Evolutionary conservation across 2,113 vertebrate genomes (phyloP).

Genomic region (Platanista minor): DNA sequence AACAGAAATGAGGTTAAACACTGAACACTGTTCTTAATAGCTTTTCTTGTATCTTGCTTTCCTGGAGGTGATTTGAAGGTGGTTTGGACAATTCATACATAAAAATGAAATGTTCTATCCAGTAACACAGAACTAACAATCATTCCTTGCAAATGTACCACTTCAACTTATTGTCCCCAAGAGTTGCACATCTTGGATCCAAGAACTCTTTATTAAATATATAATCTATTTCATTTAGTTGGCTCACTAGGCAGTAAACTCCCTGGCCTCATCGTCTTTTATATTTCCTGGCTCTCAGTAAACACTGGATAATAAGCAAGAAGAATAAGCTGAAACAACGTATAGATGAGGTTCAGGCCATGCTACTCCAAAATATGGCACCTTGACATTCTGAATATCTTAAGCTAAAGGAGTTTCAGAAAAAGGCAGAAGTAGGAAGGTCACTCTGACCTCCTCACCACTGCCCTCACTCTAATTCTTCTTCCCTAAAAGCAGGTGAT

Average conservation of each 20-base stretch:
- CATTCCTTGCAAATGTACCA: background rate
- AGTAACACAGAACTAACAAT: background rate
- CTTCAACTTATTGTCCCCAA: background rate
- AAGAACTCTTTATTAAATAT: background rate
- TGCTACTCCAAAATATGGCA: background rate
- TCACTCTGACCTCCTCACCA: background rate
- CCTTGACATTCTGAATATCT: background rate
- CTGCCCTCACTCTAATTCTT: no score
- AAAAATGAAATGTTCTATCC: constrained; percentile 11
- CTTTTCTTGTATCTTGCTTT: background rate
- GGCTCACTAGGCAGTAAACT: background rate
- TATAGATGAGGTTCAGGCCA: background rate
- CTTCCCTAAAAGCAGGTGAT: background rate
- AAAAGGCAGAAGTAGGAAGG: background rate
- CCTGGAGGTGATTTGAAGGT: constrained; percentile 3
- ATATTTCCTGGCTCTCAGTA: background rate
- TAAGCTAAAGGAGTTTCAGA: background rate
- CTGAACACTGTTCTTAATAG: background rate
- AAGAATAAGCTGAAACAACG: constrained; percentile 11
- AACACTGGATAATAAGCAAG: background rate
- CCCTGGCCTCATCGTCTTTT: background rate
- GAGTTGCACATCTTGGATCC: background rate
- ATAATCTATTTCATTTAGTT: constrained; percentile 19
- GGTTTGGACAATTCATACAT: background rate
- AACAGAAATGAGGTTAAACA: background rate